These are phyloP conservation scores for Heteronetta atricapilla DNA, from an alignment of 2,113 vertebrate species.

Conservation along the genomic window DNA sequence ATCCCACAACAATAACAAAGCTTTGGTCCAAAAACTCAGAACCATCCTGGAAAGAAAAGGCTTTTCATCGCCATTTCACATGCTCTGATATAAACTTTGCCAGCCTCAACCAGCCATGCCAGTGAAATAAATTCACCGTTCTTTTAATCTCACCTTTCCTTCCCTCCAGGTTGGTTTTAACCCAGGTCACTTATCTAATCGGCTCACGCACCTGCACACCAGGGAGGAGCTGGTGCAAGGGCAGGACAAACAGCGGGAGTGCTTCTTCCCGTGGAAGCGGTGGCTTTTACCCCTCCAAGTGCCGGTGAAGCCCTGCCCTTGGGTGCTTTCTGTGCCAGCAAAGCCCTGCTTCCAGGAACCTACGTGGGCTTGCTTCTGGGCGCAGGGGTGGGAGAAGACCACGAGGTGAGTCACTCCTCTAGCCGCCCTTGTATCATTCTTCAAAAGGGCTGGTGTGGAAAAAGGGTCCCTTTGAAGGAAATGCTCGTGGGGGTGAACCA, in stretches of 20 bases:
- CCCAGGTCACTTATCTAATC: background rate
- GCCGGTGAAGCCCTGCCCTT: background rate
- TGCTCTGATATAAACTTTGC: background rate
- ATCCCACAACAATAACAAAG: background rate
- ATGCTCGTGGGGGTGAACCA: background rate
- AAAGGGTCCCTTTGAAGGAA: background rate
- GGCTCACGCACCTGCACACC: background rate
- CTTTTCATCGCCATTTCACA: background rate
- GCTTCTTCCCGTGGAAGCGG: background rate
- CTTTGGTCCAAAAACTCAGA: background rate
- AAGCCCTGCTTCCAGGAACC: background rate
- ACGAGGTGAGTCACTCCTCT: background rate
- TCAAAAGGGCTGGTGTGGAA: background rate
- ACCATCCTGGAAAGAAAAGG: fast-evolving
- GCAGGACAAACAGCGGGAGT: fast-evolving
- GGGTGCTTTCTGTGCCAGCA: background rate
- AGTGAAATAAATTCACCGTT: background rate
- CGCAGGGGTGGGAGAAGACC: background rate
- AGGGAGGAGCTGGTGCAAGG: background rate
- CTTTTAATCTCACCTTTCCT: background rate
- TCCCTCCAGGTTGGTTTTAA: background rate
- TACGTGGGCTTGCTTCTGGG: background rate
- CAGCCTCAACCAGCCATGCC: background rate
- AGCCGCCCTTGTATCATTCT: background rate
- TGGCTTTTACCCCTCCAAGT: background rate